Evolutionary conservation across 2,797 vertebrate genomes (phyloP).

Genomic region (Chrysocyon brachyurus): DNA sequence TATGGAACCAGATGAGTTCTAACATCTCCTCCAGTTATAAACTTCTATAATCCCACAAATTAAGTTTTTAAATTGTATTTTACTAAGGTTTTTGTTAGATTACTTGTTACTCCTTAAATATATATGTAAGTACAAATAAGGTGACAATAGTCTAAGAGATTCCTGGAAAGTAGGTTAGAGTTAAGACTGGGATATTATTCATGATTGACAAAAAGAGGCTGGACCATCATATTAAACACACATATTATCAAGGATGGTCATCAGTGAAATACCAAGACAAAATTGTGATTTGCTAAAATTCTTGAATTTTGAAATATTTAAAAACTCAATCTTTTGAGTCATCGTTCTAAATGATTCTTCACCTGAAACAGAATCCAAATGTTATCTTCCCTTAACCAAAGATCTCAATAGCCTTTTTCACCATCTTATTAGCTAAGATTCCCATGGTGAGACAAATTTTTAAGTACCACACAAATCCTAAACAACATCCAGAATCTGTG

Average conservation of each 20-base stretch:
- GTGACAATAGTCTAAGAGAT: neutral
- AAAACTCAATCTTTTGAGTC: neutral
- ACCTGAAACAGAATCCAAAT: neutral
- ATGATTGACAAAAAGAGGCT: neutral
- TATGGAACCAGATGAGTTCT: neutral
- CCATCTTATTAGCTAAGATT: conserved; percentile 39
- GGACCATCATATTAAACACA: neutral
- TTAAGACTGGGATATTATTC: neutral
- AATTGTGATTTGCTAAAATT: neutral
- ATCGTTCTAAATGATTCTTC: neutral
- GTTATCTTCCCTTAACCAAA: neutral
- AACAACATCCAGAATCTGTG: neutral
- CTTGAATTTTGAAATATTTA: conserved; percentile 1
- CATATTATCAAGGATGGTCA: neutral
- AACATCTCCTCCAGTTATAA: neutral
- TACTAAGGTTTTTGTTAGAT: conserved; percentile 7
- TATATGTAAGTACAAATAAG: neutral
- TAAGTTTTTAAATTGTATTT: conserved; percentile 14
- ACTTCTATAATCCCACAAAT: neutral
- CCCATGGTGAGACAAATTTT: neutral
- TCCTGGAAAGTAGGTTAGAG: neutral
- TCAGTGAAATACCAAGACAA: conserved; percentile 12
- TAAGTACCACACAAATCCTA: conserved; percentile 11
- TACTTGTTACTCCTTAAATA: neutral
- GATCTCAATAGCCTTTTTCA: neutral